Base-by-base conservation (phyloP, 2,797 vertebrate species). In the Sparus aurata region DNA sequence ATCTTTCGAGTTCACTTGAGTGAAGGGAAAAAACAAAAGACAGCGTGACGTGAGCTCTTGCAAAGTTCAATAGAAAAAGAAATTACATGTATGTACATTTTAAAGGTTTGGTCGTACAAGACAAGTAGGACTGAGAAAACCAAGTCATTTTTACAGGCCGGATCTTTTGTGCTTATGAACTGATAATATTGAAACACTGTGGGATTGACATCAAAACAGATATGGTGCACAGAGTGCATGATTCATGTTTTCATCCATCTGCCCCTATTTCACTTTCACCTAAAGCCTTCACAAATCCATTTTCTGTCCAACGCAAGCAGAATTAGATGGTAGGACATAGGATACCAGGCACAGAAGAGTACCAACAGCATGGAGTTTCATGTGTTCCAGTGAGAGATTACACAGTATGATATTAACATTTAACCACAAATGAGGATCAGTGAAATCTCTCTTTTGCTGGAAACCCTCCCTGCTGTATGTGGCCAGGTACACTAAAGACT, bases 1-100 rank as follows among this genome's bases (percentile, higher is more conserved):
- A 68, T 79, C 46, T 34, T 34, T 38, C 8, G 63, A 75, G 47
- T 69, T 86, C 58, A 58, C 58, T 57, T 69, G 63, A 82, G 70
- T 81, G 67, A 66, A 82, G 68, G 34, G 2, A 34, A 67, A 69
- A 64, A 27, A 49, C 8, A 41, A 66, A 45, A 45, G 12, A 45
- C 15, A 58, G 55, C 57, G 34, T 27, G 38, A 50, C n/a, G 52
- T 69, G 6, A 45, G 13, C 23, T 64, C 18, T 62, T 45, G 57
- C 18, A 70, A 53, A 79, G 71, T 49, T 2, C 38, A 50, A 22
- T 38, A 10, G 49, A n/a, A 34, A 30, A 41, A 38, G 0, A 46
- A 27, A 25, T 49, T 8, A 30, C 52, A 64, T 30, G 2, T 20
- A 12, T 52, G 9, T 17, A 57, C 1, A 12, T 43, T 52, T 67